Evolutionary conservation across 1,140 invertebrate genomes (phyloP).

Genomic region (Bombus soroeensis): DNA sequence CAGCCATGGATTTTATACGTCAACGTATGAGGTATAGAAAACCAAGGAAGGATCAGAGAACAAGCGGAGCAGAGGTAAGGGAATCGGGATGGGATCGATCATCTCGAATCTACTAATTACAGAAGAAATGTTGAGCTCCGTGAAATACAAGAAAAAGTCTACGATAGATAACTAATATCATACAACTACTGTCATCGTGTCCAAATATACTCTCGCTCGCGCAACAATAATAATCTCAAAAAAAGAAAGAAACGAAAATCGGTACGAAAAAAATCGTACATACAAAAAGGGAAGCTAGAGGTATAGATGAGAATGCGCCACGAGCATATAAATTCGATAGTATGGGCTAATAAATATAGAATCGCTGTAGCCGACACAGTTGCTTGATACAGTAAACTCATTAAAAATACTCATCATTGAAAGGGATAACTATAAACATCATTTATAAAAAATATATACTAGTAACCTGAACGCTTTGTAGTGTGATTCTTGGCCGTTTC

Average conservation of each 20-base stretch:
- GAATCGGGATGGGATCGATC: constrained; percentile 43
- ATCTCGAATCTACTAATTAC: constrained; percentile 65
- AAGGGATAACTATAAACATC: constrained; percentile 14
- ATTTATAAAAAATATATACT: constrained; percentile 16
- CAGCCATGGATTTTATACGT: constrained; percentile 71
- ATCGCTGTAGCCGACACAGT: not conserved
- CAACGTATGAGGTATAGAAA: constrained; percentile 50
- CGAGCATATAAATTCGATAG: constrained; percentile 16
- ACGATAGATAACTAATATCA: constrained; percentile 71
- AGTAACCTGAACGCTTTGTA: not conserved
- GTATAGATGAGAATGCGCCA: constrained; percentile 20
- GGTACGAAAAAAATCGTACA: constrained; percentile 26
- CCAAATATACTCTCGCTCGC: constrained; percentile 65
- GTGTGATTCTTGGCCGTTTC: not conserved
- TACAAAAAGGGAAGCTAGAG: constrained; percentile 11
- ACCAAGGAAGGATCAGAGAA: constrained; percentile 4
- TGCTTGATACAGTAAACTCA: constrained; percentile 7
- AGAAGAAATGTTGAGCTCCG: constrained; percentile 70
- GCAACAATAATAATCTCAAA: constrained; percentile 51
- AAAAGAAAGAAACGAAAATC: not conserved
- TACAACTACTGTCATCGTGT: constrained; percentile 69
- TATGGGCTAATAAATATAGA: not conserved
- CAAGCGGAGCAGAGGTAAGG: constrained; percentile 6
- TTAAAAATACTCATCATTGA: not conserved
- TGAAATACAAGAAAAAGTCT: constrained; percentile 66